Conservation (phyloP, 2,113 vertebrate species). For the Zootoca vivipara region DNA sequence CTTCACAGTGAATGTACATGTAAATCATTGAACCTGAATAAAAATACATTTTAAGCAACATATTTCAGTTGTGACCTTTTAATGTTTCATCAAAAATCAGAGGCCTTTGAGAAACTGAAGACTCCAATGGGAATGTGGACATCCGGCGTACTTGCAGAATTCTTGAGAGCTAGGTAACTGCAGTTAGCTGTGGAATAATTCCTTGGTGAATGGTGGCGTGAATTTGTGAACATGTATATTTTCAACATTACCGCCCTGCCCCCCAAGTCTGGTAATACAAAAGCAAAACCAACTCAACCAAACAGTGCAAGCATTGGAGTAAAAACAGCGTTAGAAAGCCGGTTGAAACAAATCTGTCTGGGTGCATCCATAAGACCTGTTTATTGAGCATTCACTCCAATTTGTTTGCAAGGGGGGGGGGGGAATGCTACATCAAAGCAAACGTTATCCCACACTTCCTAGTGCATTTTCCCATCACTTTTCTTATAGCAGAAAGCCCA, state of each 20-base stretch:
- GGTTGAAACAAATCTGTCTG: background rate
- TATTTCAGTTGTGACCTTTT: background rate
- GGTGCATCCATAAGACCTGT: too few species aligned
- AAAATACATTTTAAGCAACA: background rate
- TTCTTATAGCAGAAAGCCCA: too few species aligned
- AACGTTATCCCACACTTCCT: too few species aligned
- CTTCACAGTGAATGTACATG: background rate
- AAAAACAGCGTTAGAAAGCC: background rate
- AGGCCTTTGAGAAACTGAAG: conserved; percentile 12
- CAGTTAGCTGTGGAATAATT: background rate
- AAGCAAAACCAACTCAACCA: background rate
- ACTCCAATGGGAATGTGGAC: background rate
- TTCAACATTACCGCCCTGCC: background rate
- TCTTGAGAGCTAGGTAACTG: background rate
- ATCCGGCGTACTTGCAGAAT: background rate
- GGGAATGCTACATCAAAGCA: too few species aligned
- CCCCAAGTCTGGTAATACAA: too few species aligned
- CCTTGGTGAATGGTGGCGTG: accelerated
- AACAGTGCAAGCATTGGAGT: background rate
- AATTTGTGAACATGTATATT: background rate
- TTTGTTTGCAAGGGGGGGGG: too few species aligned
- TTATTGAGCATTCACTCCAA: too few species aligned
- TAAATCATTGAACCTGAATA: conserved; percentile 5
- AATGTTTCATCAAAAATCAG: background rate
- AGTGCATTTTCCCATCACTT: too few species aligned